Conservation (phyloP, 1,140 invertebrate species). For the Goniozus legneri region DNA sequence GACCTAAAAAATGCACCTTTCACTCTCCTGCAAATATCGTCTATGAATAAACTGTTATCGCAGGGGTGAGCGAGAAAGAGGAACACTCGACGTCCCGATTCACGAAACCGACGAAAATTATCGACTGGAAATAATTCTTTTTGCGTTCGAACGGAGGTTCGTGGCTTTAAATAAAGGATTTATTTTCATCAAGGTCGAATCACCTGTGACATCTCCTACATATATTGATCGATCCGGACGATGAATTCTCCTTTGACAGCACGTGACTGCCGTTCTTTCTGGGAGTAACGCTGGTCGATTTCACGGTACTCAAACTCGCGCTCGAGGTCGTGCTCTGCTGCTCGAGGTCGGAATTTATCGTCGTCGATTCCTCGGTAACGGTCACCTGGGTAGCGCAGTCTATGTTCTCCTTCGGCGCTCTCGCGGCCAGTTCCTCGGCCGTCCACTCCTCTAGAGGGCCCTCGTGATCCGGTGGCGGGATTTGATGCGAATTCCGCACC, state of each 20-base stretch:
- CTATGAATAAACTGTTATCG: neutral
- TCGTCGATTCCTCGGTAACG: constrained; percentile 31
- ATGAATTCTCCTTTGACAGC: constrained; percentile 42
- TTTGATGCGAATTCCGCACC: constrained; percentile 59
- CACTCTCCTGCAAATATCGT: neutral
- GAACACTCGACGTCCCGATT: too few species aligned
- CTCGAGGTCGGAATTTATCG: constrained; percentile 42
- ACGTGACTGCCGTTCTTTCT: constrained; percentile 36
- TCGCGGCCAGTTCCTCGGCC: constrained; percentile 45
- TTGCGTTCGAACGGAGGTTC: neutral
- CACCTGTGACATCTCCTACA: constrained; percentile 62
- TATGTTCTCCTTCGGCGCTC: constrained; percentile 32
- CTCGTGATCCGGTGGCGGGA: constrained; percentile 51
- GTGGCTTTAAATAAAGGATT: neutral
- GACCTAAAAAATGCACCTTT: constrained; percentile 30
- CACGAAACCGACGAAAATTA: neutral
- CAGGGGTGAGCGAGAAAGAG: neutral
- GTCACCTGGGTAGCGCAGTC: constrained; percentile 19
- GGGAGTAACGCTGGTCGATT: constrained; percentile 48
- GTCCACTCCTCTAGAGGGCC: constrained; percentile 65
- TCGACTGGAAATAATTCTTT: neutral
- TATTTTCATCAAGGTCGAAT: neutral
- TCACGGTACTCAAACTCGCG: constrained; percentile 48
- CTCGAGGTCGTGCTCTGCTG: constrained; percentile 50
- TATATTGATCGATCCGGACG: constrained; percentile 59